Percentiles rank a stretch among this genome's conserved stretches.
These are phyloP conservation scores for Trachelus stipa DNA, from an alignment of 2,888 invertebrate species.

Conservation along the genomic window DNA sequence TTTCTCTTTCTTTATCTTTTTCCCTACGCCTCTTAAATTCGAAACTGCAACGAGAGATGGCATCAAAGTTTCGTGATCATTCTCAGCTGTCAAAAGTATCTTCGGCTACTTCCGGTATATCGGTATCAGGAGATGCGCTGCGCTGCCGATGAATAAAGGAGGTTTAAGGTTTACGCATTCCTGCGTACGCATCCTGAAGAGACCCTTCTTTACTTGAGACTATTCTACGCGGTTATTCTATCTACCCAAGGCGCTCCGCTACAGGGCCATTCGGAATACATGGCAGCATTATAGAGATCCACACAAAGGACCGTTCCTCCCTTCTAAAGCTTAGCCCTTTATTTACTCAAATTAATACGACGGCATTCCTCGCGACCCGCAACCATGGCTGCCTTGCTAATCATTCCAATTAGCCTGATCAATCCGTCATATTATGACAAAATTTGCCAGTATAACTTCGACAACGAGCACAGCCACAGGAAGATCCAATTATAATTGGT, in stretches of 20 bases:
- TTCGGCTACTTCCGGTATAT: background rate
- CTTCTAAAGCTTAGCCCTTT: background rate
- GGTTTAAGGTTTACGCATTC: background rate
- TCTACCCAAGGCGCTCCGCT: background rate
- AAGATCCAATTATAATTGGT: background rate
- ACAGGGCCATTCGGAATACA: background rate
- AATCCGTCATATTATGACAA: background rate
- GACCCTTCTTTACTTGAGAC: background rate
- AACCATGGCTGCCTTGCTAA: background rate
- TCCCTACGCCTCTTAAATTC: background rate
- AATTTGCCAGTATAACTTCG: background rate
- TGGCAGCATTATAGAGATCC: background rate
- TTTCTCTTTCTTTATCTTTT: background rate
- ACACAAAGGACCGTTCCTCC: background rate
- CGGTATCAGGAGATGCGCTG: background rate
- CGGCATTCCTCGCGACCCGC: background rate
- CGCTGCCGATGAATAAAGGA: background rate
- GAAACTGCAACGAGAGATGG: background rate
- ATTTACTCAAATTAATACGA: background rate
- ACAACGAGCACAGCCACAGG: background rate
- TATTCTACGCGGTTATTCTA: background rate
- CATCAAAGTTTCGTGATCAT: background rate
- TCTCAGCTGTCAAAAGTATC: background rate
- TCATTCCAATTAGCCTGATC: background rate
- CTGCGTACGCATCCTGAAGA: background rate